Percentiles rank a stretch among this genome's conserved stretches.
Evolutionary conservation across 2,888 invertebrate genomes (phyloP).

Genomic region (Drosophila greeni): DNA sequence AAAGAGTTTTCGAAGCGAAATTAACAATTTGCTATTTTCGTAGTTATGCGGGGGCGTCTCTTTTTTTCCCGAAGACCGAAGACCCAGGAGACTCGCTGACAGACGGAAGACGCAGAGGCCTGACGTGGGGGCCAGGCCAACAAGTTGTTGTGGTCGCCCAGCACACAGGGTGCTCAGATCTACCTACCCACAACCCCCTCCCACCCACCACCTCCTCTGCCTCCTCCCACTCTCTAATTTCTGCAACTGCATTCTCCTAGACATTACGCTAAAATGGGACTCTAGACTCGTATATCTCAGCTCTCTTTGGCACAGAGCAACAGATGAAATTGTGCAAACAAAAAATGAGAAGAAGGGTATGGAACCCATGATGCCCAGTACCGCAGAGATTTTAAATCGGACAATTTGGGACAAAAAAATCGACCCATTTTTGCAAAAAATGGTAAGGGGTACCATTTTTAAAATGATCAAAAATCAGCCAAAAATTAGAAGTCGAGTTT

Average conservation of each 20-base stretch:
- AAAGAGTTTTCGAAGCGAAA: constrained; percentile 71
- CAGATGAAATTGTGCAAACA: constrained; percentile 5
- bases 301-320: constrained; percentile 16
- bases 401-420: too few relatives aligned
- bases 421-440: too few relatives aligned
- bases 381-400: too few relatives aligned
- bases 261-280: constrained; percentile 19
- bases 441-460: too few relatives aligned
- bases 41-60: constrained; percentile 59
- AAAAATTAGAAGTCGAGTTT: too few relatives aligned
- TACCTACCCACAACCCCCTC: too few relatives aligned
- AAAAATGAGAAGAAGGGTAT: background rate
- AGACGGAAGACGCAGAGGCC: constrained; percentile 38
- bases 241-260: constrained; percentile 32
- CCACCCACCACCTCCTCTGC: background rate
- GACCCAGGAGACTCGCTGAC: constrained; percentile 30
- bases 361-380: background rate
- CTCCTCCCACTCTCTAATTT: background rate
- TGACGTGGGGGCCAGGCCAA: constrained; percentile 44
- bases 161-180: constrained; percentile 13
- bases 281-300: constrained; percentile 6
- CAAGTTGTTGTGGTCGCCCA: constrained; percentile 40
- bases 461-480: too few relatives aligned
- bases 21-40: constrained; percentile 72
- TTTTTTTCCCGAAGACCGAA: constrained; percentile 23